These are phyloP conservation scores for Hypomecis punctinalis DNA, from an alignment of 2,888 invertebrate species.

Conservation along the genomic window DNA sequence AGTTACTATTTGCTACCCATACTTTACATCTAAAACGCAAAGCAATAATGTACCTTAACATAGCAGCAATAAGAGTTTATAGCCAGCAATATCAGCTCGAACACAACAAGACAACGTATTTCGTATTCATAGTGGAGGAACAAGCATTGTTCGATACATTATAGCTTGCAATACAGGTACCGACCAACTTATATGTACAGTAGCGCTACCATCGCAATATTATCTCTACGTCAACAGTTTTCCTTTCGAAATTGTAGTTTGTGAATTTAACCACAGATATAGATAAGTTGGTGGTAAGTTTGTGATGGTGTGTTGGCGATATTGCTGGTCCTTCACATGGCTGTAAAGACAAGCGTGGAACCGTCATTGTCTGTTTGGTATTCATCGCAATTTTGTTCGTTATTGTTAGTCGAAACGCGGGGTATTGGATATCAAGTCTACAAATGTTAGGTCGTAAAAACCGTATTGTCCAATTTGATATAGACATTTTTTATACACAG, in stretches of 20 bases:
- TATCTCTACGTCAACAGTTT: too few species aligned
- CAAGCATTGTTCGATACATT: slow-evolving; percentile 13
- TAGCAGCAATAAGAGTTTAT: slow-evolving; percentile 13
- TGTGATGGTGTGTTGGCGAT: background rate
- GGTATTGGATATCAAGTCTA: too few species aligned
- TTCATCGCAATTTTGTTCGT: background rate
- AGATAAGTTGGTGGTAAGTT: background rate
- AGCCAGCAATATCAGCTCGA: slow-evolving; percentile 3
- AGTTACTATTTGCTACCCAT: background rate
- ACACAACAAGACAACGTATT: background rate
- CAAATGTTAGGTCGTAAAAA: too few species aligned
- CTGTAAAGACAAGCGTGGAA: background rate
- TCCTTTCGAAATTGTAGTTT: background rate
- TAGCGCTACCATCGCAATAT: background rate
- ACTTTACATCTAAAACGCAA: background rate
- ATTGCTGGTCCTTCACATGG: background rate
- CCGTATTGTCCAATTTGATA: too few species aligned
- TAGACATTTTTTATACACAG: too few species aligned
- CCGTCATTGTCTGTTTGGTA: slow-evolving; percentile 1
- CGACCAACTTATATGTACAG: background rate
- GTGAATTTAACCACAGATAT: background rate
- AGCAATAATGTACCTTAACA: slow-evolving; percentile 2
- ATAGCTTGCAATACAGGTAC: slow-evolving; percentile 15
- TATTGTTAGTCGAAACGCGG: background rate
- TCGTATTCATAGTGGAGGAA: slow-evolving; percentile 8